phyloP scores from a whole-genome alignment of 92 coral and sea anemone species.

The Porites evermanni region DNA sequence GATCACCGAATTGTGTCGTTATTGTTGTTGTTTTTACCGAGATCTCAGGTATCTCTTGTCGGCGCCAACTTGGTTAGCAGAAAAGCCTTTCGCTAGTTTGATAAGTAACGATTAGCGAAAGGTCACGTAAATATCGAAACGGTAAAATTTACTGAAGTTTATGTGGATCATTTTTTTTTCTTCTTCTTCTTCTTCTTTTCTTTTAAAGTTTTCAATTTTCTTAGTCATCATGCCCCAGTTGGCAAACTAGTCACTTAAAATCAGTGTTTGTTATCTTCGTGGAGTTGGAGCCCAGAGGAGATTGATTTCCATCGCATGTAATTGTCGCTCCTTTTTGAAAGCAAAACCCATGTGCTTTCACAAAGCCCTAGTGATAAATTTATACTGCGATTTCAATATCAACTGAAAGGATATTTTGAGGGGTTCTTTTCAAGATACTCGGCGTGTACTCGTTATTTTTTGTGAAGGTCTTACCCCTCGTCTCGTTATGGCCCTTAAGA shows the following conservation, averaged over 20 bases:
- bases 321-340: too few relatives aligned
- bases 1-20: neutral
- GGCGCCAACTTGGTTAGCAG: slow-evolving; percentile 46
- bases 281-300: too few relatives aligned
- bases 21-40: slow-evolving; percentile 31
- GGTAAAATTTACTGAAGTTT: neutral
- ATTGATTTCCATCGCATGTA: too few relatives aligned
- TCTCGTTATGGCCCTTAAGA: too few relatives aligned
- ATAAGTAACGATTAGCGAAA: slow-evolving; percentile 21
- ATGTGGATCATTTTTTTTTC: neutral
- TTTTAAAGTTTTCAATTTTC: neutral
- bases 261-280: too few relatives aligned
- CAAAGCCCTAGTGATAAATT: too few relatives aligned
- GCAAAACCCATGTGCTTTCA: too few relatives aligned
- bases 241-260: neutral
- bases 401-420: neutral
- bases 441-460: neutral
- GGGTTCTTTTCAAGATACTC: neutral
- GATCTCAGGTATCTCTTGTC: slow-evolving; percentile 12
- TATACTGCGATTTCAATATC: too few relatives aligned
- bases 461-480: too few relatives aligned
- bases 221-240: neutral
- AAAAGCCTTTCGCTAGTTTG: slow-evolving; percentile 8
- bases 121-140: slow-evolving; percentile 24
- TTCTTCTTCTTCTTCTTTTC: neutral